Conservation (phyloP, 2,113 vertebrate genomes). For the Cyrtonyx montezumae region DNA sequence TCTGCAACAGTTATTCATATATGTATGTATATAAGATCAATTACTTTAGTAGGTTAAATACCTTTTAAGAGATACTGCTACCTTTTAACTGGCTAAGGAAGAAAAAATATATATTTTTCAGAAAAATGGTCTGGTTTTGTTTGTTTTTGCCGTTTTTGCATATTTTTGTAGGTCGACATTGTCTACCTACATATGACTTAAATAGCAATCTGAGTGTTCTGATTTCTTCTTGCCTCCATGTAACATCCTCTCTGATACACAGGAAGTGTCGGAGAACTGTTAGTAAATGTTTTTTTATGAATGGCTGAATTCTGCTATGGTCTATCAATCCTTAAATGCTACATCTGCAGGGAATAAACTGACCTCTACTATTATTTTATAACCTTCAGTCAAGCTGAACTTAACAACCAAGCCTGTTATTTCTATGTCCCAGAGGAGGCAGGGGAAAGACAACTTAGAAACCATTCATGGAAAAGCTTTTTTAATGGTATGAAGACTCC, state of each 20-base stretch:
- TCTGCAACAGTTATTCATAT: neutral
- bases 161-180: neutral
- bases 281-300: neutral
- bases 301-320: neutral
- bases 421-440: neutral
- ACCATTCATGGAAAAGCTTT: neutral
- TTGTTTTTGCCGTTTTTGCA: neutral
- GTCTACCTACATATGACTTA: neutral
- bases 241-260: neutral
- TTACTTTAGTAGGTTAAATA: neutral
- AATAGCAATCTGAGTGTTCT: neutral
- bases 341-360: neutral
- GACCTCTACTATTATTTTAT: neutral
- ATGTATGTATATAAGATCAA: neutral
- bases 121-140: neutral
- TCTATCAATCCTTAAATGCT: neutral
- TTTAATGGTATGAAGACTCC: neutral
- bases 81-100: slow-evolving; percentile 35
- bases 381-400: neutral
- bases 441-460: neutral
- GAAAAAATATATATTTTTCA: neutral
- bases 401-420: neutral
- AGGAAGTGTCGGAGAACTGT: neutral
- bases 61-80: neutral
- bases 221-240: neutral